These are phyloP conservation scores for Anoplophora glabripennis DNA, from an alignment of 1,140 invertebrate genomes.

Conservation along the genomic window DNA sequence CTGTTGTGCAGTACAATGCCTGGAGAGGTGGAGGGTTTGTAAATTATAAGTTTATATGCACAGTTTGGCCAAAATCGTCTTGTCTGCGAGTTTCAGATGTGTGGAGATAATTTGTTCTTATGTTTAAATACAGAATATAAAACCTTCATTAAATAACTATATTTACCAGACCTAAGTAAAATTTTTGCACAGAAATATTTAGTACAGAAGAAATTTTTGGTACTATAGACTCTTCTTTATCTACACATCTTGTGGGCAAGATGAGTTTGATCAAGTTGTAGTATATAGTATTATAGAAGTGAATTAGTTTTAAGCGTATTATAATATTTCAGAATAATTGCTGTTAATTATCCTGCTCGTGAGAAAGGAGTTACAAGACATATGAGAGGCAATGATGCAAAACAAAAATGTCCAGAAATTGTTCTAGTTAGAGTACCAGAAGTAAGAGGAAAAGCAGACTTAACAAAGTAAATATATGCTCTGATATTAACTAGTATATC, in stretches of 20 bases:
- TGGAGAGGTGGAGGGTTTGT: slow-evolving; percentile 87
- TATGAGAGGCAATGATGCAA: slow-evolving; percentile 91
- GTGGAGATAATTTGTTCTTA: too few species aligned
- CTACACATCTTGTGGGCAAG: too few species aligned
- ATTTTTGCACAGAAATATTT: slow-evolving; percentile 1
- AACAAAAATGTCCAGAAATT: slow-evolving; percentile 83
- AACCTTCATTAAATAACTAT: too few species aligned
- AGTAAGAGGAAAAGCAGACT: slow-evolving; percentile 87
- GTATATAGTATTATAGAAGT: too few species aligned
- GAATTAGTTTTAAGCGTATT: not conserved
- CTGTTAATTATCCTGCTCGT: slow-evolving; percentile 94
- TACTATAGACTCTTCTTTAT: too few species aligned
- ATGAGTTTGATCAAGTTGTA: too few species aligned
- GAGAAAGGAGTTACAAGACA: slow-evolving; percentile 82
- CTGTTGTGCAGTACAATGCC: slow-evolving; percentile 92
- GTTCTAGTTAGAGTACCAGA: slow-evolving; percentile 81
- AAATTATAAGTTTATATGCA: not conserved
- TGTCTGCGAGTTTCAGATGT: too few species aligned
- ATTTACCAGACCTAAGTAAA: too few species aligned
- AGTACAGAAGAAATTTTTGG: too few species aligned
- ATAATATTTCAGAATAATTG: slow-evolving; percentile 75
- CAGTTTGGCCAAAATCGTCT: too few species aligned
- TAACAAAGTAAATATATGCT: slow-evolving; percentile 71
- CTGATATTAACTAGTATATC: too few species aligned
- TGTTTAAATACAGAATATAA: too few species aligned